Percentiles rank a stretch among this genome's conserved stretches.
Evolutionary conservation across 2,113 vertebrate species (phyloP).

Genomic region (Syngnathus typhle): DNA sequence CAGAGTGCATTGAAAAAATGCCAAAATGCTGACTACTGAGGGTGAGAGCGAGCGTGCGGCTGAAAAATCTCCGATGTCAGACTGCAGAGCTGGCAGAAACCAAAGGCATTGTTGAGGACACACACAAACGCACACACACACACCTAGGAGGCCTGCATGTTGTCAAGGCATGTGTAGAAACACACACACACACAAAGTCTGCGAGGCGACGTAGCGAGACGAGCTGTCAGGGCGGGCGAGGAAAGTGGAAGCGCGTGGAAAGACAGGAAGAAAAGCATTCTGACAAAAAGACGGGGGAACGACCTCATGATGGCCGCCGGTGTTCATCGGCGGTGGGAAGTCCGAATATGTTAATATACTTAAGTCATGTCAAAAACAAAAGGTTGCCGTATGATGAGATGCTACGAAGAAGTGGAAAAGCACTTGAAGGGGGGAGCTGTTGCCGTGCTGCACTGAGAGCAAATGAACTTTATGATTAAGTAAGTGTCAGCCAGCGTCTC

Average conservation of each 20-base stretch:
- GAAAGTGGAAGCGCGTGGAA: slow-evolving; percentile 9
- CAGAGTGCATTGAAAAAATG: slow-evolving; percentile 61
- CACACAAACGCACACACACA: slow-evolving; percentile 24
- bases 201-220: slow-evolving; percentile 42
- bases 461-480: slow-evolving; percentile 4
- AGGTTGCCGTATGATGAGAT: not conserved
- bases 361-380: not conserved
- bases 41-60: slow-evolving; percentile 44
- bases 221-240: slow-evolving; percentile 36
- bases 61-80: slow-evolving; percentile 64
- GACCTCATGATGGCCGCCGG: slow-evolving; percentile 1
- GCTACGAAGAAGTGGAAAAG: not conserved
- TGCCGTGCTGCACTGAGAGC: not conserved
- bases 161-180: slow-evolving; percentile 31
- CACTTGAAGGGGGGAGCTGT: slow-evolving; percentile 1
- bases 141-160: slow-evolving; percentile 36
- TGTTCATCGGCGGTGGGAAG: not conserved
- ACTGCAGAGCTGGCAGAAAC: slow-evolving; percentile 64
- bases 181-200: slow-evolving; percentile 25
- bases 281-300: not conserved
- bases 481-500: not conserved
- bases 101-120: slow-evolving; percentile 55
- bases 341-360: not conserved
- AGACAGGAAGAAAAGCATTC: slow-evolving; percentile 13
- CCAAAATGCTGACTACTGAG: slow-evolving; percentile 67